Base-by-base conservation (phyloP, 2,113 vertebrate species). In the Sinocyclocheilus maitianheensis region DNA sequence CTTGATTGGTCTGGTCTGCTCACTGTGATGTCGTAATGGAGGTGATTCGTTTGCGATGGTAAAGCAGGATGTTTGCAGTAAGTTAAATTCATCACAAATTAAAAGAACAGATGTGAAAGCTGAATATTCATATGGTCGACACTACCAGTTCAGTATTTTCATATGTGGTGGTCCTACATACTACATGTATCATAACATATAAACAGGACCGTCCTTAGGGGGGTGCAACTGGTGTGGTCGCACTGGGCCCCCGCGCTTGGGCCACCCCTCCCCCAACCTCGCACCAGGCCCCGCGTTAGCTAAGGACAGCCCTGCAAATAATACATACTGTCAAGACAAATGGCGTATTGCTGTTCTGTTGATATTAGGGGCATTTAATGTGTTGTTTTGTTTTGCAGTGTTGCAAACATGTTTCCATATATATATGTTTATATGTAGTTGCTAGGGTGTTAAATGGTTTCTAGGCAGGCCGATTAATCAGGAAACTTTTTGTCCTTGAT, bases 1-100 rank as follows among this genome's bases (percentile, higher is more conserved):
- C 65, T 53, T 82, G 63, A 82, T 53, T 82, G 48, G 43, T 82
- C 24, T 34, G 63, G 48, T 22, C 26, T 20, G 24, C 24, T 55
- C 26, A 82, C 34, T 82, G 43, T 71, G 62, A 53, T 51, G 26
- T 71, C 63, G 55, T 20, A 82, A 53, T 34, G 24, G 10, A 34
- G 20, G 46, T 53, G 80, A 12, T 34, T 53, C 37, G 7, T 13
- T 62, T 16, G 48, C 26, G 24, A 53, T 30, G 48, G 75, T 55
- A 30, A 16, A 62, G 77, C 55, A 67, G 62, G n/a, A 81, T 48
- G 18, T 20, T 67, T 67, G 37, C 60, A 81, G 18, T 24, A 62
- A 24, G 22, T 63, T 40, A n/a, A 12, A 60, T 43, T n/a, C 8
- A 58, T 37, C 16, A 2, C 9, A 40, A 43, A 72, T 43, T 2